These are phyloP conservation scores for Volucella bombylans DNA, from an alignment of 2,888 invertebrate species.

Conservation along the genomic window DNA sequence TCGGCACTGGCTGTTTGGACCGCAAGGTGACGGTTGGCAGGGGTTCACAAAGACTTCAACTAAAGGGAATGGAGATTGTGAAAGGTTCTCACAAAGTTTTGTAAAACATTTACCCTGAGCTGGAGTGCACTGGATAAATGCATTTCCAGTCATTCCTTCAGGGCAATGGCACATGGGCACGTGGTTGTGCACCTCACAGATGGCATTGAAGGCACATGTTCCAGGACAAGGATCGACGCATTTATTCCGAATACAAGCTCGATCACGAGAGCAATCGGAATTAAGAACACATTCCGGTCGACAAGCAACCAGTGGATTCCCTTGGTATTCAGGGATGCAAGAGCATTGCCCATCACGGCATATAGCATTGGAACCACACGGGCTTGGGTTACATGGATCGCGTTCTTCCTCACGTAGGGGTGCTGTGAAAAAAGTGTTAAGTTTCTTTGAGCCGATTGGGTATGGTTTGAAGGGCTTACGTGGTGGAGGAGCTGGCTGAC, in stretches of 20 bases:
- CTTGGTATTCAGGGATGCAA: conserved; percentile 87
- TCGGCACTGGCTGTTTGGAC: conserved; percentile 89
- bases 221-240: conserved; percentile 88
- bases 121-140: conserved; percentile 85
- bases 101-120: conserved; percentile 82
- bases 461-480: conserved; percentile 52
- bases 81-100: not conserved
- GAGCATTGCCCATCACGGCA: conserved; percentile 87
- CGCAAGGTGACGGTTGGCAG: conserved; percentile 89
- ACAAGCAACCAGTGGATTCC: conserved; percentile 87
- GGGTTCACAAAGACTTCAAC: conserved; percentile 84
- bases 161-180: conserved; percentile 89
- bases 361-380: conserved; percentile 90
- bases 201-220: conserved; percentile 87
- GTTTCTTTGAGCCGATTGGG: not conserved
- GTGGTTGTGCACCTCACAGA: conserved; percentile 88
- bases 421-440: conserved; percentile 65
- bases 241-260: conserved; percentile 87
- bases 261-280: conserved; percentile 86
- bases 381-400: conserved; percentile 87
- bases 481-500: conserved; percentile 79
- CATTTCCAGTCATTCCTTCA: conserved; percentile 88
- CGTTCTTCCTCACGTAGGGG: conserved; percentile 79
- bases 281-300: conserved; percentile 88
- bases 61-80: conserved; percentile 84